Conservation (phyloP, 2,113 vertebrate genomes). For the Triplophysa siluroides region DNA sequence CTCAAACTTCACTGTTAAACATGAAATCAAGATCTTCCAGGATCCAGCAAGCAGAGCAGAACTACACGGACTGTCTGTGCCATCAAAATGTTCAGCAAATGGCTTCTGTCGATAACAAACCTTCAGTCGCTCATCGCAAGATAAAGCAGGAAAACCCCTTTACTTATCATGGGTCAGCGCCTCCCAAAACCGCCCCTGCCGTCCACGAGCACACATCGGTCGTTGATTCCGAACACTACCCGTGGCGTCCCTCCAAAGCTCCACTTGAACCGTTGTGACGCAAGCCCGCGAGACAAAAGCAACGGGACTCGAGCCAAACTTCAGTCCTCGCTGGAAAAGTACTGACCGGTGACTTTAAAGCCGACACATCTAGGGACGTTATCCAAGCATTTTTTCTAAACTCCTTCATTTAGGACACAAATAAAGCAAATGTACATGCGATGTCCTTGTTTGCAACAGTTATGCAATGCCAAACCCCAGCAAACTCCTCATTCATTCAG, state of each 20-base stretch:
- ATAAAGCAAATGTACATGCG: not conserved
- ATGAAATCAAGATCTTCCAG: not conserved
- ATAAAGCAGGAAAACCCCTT: not conserved
- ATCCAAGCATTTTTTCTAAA: not conserved
- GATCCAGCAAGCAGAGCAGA: not conserved
- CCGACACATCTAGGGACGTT: not conserved
- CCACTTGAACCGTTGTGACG: not conserved
- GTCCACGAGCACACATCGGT: not conserved
- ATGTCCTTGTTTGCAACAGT: constrained; percentile 37
- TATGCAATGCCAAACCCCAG: constrained; percentile 52
- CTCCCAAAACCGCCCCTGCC: not conserved
- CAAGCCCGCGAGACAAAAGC: constrained; percentile 20
- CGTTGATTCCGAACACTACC: not conserved
- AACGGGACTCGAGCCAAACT: constrained; percentile 7
- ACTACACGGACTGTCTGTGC: not conserved
- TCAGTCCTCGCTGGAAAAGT: constrained; percentile 25
- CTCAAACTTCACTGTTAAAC: not conserved
- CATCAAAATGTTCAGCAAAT: not conserved
- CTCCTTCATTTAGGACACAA: not conserved
- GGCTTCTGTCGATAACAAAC: not conserved
- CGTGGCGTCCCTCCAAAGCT: not conserved
- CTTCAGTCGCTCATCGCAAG: not conserved
- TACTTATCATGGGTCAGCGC: not conserved
- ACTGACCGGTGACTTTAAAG: not conserved
- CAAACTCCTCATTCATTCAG: constrained; percentile 6